phyloP scores from a whole-genome alignment of 23 tunicate species.

The Styela clava region DNA sequence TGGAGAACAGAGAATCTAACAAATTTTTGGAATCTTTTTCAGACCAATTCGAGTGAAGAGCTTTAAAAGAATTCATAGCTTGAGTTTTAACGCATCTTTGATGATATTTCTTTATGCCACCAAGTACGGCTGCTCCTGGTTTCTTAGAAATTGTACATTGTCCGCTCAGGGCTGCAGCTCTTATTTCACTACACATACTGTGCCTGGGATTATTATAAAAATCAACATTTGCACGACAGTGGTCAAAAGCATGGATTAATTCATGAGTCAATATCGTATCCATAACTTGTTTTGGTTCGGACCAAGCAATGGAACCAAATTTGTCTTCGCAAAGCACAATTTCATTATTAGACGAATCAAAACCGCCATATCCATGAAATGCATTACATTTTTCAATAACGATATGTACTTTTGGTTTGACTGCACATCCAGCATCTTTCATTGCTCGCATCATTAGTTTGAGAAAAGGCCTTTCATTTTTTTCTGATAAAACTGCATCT shows the following conservation, averaged over 20 bases:
- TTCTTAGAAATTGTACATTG: constrained; percentile 63
- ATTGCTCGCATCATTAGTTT: constrained; percentile 41
- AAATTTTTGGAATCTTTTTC: constrained; percentile 20
- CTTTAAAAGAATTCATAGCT: constrained; percentile 62
- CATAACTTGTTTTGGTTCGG: background rate
- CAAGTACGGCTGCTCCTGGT: constrained; percentile 21
- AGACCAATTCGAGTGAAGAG: constrained; percentile 42
- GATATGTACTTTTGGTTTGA: constrained; percentile 43
- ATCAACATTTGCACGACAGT: constrained; percentile 80
- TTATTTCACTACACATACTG: constrained; percentile 78
- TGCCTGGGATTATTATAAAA: constrained; percentile 60
- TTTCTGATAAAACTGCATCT: constrained; percentile 2
- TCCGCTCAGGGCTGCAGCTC: constrained; percentile 91
- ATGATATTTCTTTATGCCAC: constrained; percentile 41
- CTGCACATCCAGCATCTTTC: constrained; percentile 60
- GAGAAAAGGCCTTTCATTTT: constrained; percentile 50
- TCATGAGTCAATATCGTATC: constrained; percentile 66
- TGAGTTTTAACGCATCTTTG: constrained; percentile 57
- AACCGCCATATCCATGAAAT: constrained; percentile 42
- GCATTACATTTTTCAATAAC: constrained; percentile 52
- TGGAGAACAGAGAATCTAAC: constrained; percentile 37
- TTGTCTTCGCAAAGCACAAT: constrained; percentile 66
- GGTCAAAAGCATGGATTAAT: constrained; percentile 82
- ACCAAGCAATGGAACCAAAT: background rate
- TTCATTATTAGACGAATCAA: constrained; percentile 65